Evolutionary conservation across 2,797 vertebrate species (phyloP), one percentile per base, ranked within the genome.

Genomic region (Argentina silus): DNA sequence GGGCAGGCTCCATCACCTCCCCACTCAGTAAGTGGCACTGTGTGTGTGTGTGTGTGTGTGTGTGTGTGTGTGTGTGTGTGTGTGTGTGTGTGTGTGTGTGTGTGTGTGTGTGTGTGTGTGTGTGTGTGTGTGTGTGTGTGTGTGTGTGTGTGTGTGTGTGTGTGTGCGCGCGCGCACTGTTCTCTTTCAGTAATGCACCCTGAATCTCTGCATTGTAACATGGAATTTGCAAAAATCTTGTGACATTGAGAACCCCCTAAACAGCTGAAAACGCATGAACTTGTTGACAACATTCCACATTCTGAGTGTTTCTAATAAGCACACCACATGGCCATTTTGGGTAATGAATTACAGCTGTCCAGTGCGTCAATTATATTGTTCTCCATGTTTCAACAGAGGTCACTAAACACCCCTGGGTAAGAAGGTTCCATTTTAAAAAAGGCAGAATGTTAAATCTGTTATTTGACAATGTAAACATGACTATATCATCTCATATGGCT

Each of bases 21-120:
- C 92, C 96, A 45, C 91, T 96, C 83, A 95, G 97, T 98, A 94
- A 94, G 97, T 96, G 75, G 45, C 64, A 56, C 51, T 73, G 62
- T 86, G 77, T 80, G 44, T 68, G 44, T 67, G 63, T 44, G 60
- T 63, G 27, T 72, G 47, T 55, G 27, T 21, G 70, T 55, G 48
- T 19, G 42, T 66, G 65, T 19, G 6, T 65, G 7, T 65, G 36
- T 62, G 15, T 50, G 43, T 59, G 50, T 43, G 19, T 43, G n/a
- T 74, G 19, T 67, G 21, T 70, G 56, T 71, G 45, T 73, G 62
- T 86, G 77, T 80, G 44, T 68, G 44, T 67, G 63, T 44, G 60
- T 63, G 27, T 72, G 47, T 55, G 27, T 21, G 70, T 55, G 48
- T 19, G 42, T 66, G 5, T 73, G 62, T 86, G 77, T 80, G 44